Conservation (phyloP, 35 echinoderm and acorn worm genomes). For the Apostichopus japonicus region DNA sequence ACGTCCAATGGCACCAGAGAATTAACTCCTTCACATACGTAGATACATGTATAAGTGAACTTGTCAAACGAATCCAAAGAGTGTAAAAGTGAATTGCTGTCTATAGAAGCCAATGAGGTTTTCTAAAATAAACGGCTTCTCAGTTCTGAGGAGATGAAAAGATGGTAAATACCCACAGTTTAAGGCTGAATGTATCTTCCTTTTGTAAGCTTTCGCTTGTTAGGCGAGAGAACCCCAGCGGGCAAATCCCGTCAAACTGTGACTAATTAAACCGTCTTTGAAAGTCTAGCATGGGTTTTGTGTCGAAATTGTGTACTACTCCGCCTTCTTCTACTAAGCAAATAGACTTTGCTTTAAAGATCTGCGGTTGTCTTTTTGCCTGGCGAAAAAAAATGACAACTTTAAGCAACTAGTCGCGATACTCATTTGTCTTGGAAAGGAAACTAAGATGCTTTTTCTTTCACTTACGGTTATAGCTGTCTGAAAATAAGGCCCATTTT, state of each 20-base stretch:
- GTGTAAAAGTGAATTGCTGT: no score
- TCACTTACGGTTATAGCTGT: no score
- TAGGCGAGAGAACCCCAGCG: constrained; percentile 39
- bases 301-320: constrained; percentile 5
- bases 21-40: no score
- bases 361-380: constrained; percentile 41
- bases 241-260: constrained; percentile 47
- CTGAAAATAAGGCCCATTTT: no score
- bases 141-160: not conserved
- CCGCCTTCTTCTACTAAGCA: constrained; percentile 29
- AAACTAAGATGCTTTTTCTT: no score
- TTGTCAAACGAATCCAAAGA: no score
- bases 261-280: constrained; percentile 29
- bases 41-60: no score
- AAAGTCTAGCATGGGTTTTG: not conserved
- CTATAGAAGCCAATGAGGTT: no score
- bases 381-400: not conserved
- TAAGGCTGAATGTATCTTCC: not conserved
- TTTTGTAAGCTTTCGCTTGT: not conserved
- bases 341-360: not conserved
- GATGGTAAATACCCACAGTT: not conserved
- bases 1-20: no score
- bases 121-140: not conserved
- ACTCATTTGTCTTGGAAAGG: no score
- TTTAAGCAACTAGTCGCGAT: not conserved